These are phyloP conservation scores for Siniperca undulata DNA, from an alignment of 2,797 vertebrate genomes.

Conservation along the genomic window DNA sequence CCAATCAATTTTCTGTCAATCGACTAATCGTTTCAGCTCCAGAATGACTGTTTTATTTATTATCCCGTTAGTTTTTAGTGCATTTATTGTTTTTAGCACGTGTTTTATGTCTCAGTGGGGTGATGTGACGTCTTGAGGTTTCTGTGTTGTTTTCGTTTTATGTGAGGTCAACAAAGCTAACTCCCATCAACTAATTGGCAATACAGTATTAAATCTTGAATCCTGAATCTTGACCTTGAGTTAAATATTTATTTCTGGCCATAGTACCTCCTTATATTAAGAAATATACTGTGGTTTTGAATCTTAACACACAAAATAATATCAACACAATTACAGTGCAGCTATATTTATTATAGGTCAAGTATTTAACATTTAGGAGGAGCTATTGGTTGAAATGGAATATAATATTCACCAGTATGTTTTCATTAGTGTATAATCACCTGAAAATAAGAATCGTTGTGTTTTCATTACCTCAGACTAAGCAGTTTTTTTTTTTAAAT, in stretches of 20 bases:
- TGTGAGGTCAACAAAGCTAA: not conserved
- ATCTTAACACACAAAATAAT: not conserved
- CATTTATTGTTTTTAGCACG: not conserved
- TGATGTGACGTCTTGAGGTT: not conserved
- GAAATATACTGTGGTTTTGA: not conserved
- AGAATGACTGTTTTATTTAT: too few relatives aligned
- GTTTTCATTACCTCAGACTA: too few relatives aligned
- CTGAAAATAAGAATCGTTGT: too few relatives aligned
- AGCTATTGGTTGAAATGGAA: too few relatives aligned
- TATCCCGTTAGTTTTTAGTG: too few relatives aligned
- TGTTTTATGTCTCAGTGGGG: not conserved
- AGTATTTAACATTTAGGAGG: too few relatives aligned
- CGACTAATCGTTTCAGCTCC: not conserved
- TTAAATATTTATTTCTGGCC: not conserved
- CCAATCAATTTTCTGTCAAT: too few relatives aligned
- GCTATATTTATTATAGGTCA: not conserved
- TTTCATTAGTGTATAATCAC: too few relatives aligned
- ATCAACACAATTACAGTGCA: not conserved
- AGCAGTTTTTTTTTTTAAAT: too few relatives aligned
- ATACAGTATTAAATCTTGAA: not conserved
- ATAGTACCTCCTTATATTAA: not conserved
- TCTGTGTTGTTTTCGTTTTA: not conserved
- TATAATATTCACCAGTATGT: too few relatives aligned
- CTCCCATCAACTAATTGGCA: not conserved
- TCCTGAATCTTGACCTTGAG: not conserved